A percentile compares a stretch with the other conserved stretches of the same genome.
Conservation (phyloP, 1,140 invertebrate genomes). For the Lordiphosa collinella region DNA sequence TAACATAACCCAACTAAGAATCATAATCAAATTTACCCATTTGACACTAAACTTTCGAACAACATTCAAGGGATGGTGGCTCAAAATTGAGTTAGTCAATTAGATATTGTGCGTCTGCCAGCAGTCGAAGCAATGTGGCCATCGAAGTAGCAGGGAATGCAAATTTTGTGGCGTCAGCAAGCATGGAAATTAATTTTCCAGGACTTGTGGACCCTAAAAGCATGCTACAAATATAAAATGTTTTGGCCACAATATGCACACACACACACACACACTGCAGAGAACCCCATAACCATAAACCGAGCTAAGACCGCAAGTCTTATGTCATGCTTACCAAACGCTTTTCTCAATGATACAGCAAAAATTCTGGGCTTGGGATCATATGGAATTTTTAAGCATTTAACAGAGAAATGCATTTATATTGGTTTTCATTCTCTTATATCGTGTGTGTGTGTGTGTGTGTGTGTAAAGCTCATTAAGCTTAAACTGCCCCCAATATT, state of each 20-base stretch:
- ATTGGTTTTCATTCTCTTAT: slow-evolving; percentile 3
- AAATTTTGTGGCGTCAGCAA: slow-evolving; percentile 36
- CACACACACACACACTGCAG: slow-evolving; percentile 10
- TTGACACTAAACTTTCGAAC: slow-evolving; percentile 68
- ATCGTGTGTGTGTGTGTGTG: slow-evolving; percentile 11
- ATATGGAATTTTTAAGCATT: slow-evolving; percentile 32
- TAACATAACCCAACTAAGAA: slow-evolving; percentile 70
- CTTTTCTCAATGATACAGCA: slow-evolving; percentile 31
- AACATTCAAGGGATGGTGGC: not conserved
- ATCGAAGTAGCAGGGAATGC: slow-evolving; percentile 18
- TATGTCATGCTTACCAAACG: slow-evolving; percentile 14
- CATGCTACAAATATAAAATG: slow-evolving; percentile 28
- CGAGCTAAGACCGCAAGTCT: slow-evolving; percentile 36
- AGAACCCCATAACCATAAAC: slow-evolving; percentile 22
- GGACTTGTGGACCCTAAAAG: slow-evolving; percentile 9
- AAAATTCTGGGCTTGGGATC: slow-evolving; percentile 11
- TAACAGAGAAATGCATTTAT: slow-evolving; percentile 24
- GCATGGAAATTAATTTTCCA: slow-evolving; percentile 13
- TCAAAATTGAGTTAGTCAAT: slow-evolving; percentile 70
- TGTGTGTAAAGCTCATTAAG: slow-evolving; percentile 58
- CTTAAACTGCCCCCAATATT: slow-evolving; percentile 25
- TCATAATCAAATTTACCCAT: slow-evolving; percentile 71
- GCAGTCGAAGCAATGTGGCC: slow-evolving; percentile 32
- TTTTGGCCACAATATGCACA: slow-evolving; percentile 26
- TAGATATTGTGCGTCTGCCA: slow-evolving; percentile 50